Percentiles rank a stretch among this genome's conserved stretches.
These are phyloP conservation scores for Myotis myotis DNA, from an alignment of 2,797 vertebrate genomes.

Conservation along the genomic window DNA sequence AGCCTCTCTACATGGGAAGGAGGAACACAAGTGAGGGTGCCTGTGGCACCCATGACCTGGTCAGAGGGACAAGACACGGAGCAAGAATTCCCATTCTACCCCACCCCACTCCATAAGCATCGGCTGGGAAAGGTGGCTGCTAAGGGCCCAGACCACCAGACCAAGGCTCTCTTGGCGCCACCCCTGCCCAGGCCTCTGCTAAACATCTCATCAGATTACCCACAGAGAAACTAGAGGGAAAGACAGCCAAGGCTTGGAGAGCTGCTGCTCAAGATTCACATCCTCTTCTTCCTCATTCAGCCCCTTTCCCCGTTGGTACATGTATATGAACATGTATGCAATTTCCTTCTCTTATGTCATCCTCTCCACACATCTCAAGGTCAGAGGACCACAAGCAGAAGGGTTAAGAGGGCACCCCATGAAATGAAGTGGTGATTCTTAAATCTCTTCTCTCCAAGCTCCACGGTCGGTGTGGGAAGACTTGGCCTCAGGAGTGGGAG, in stretches of 20 bases:
- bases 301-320: background rate
- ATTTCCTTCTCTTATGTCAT: background rate
- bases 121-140: background rate
- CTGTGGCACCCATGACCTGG: background rate
- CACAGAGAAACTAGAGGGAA: background rate
- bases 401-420: background rate
- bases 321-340: background rate
- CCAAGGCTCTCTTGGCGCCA: background rate
- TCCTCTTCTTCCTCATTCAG: background rate
- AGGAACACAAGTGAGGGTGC: background rate
- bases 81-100: background rate
- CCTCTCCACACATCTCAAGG: conserved; percentile 13
- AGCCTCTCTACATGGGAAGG: background rate
- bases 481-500: conserved; percentile 13
- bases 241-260: background rate
- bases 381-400: conserved; percentile 42
- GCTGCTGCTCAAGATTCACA: background rate
- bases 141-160: background rate
- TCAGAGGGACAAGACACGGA: background rate
- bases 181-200: background rate
- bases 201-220: background rate
- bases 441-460: conserved; percentile 52
- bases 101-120: background rate
- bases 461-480: background rate
- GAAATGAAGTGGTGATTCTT: conserved; percentile 49